phyloP scores from a whole-genome alignment of 2,888 invertebrate genomes.

The Allygus modestus region DNA sequence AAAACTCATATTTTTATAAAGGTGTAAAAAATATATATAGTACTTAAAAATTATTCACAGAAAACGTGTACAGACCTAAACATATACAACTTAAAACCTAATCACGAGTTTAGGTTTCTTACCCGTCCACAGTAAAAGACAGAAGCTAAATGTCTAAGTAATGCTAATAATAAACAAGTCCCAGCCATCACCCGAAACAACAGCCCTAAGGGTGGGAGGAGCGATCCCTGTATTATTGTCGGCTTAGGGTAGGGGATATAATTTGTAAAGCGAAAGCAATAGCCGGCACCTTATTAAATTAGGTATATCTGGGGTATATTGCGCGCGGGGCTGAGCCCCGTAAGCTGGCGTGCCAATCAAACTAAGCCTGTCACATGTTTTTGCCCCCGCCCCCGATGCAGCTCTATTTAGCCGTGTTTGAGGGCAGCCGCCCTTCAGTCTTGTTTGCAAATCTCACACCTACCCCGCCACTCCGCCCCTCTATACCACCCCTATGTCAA shows the following conservation, averaged over 20 bases:
- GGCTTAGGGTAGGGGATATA: constrained; percentile 32
- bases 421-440: constrained; percentile 6
- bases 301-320: constrained; percentile 60
- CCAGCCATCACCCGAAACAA: too few relatives aligned
- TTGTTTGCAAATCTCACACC: constrained; percentile 56
- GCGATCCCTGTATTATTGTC: constrained; percentile 26
- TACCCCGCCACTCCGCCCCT: background rate
- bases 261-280: constrained; percentile 58
- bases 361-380: constrained; percentile 46
- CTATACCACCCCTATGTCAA: background rate
- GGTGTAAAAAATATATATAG: too few relatives aligned
- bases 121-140: too few relatives aligned
- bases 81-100: too few relatives aligned
- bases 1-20: too few relatives aligned
- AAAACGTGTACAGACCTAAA: too few relatives aligned
- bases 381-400: constrained; percentile 9
- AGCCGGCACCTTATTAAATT: constrained; percentile 58
- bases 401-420: constrained; percentile 42
- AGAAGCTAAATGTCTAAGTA: too few relatives aligned
- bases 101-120: too few relatives aligned
- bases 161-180: too few relatives aligned
- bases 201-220: background rate
- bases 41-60: too few relatives aligned
- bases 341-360: constrained; percentile 56
- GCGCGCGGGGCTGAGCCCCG: constrained; percentile 5